Conservation (phyloP, 2,797 vertebrate species). For the Ataeniobius toweri region DNA sequence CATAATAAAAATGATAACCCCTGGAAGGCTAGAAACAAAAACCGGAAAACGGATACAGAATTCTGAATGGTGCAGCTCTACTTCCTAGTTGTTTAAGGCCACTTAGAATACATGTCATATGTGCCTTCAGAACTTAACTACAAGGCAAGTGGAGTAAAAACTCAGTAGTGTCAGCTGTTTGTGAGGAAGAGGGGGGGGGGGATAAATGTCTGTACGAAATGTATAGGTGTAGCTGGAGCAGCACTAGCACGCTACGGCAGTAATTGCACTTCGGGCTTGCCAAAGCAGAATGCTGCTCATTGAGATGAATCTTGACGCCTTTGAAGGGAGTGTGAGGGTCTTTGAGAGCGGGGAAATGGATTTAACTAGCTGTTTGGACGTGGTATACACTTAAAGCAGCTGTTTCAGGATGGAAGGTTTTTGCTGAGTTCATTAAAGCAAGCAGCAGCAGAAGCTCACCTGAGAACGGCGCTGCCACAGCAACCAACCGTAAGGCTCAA, state of each 20-base stretch:
- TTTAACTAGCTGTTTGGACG: constrained; percentile 73
- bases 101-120: constrained; percentile 22
- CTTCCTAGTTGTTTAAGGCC: constrained; percentile 13
- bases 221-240: constrained; percentile 68
- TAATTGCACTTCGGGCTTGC: constrained; percentile 72
- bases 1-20: too few species aligned
- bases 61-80: background rate
- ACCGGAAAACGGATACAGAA: background rate
- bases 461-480: constrained; percentile 54
- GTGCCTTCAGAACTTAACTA: constrained; percentile 41
- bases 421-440: constrained; percentile 76
- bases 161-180: constrained; percentile 65
- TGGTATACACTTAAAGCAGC: constrained; percentile 67
- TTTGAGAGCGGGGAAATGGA: constrained; percentile 70
- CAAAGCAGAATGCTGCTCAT: constrained; percentile 80
- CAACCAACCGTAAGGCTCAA: constrained; percentile 57
- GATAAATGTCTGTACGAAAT: constrained; percentile 66
- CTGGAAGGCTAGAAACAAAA: background rate
- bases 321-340: constrained; percentile 74
- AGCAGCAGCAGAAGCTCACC: constrained; percentile 64
- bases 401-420: constrained; percentile 63
- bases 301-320: constrained; percentile 78
- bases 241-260: constrained; percentile 65
- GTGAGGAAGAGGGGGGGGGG: constrained; percentile 29
- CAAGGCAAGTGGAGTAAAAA: constrained; percentile 49